Evolutionary conservation across 23 tunicate genomes (phyloP).

Genomic region (Ciona savignyi): DNA sequence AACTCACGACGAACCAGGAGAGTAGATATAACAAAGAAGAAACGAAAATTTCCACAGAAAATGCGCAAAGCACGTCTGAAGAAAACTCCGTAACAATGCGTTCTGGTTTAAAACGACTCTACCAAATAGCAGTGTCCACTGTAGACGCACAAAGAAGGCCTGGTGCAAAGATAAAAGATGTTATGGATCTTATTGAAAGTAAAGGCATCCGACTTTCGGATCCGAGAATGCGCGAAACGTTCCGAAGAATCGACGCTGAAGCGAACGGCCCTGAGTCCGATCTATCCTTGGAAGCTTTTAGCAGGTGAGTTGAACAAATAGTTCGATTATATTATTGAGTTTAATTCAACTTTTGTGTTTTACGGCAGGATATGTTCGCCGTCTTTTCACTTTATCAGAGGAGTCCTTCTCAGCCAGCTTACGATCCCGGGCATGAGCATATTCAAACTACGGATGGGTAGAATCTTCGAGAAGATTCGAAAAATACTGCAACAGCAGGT

Average conservation of each 20-base stretch:
- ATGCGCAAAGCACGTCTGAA: background rate
- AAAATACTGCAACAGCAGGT: background rate
- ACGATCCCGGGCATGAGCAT: slow-evolving; percentile 58
- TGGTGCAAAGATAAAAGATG: slow-evolving; percentile 28
- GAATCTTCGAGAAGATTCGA: slow-evolving; percentile 27
- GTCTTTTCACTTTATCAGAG: slow-evolving; percentile 36
- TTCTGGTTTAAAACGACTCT: slow-evolving; percentile 36
- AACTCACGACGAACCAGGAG: background rate
- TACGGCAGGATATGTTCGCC: slow-evolving; percentile 66
- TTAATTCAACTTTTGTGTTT: too few species aligned
- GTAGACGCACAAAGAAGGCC: background rate
- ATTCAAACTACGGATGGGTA: slow-evolving; percentile 47
- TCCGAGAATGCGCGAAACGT: slow-evolving; percentile 33
- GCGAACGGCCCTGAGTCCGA: slow-evolving; percentile 27
- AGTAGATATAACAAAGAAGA: background rate
- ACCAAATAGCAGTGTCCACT: slow-evolving; percentile 33
- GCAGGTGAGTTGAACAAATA: slow-evolving; percentile 21
- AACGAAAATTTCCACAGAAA: background rate
- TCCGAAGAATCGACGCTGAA: slow-evolving; percentile 33
- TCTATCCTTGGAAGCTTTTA: slow-evolving; percentile 25
- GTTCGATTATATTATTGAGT: too few species aligned
- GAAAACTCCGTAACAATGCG: slow-evolving; percentile 11
- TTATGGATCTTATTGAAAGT: slow-evolving; percentile 31
- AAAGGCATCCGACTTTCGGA: slow-evolving; percentile 58
- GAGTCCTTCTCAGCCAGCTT: slow-evolving; percentile 56